Base-by-base conservation (phyloP, 2,797 vertebrate species). In the Xiphophorus birchmanni region DNA sequence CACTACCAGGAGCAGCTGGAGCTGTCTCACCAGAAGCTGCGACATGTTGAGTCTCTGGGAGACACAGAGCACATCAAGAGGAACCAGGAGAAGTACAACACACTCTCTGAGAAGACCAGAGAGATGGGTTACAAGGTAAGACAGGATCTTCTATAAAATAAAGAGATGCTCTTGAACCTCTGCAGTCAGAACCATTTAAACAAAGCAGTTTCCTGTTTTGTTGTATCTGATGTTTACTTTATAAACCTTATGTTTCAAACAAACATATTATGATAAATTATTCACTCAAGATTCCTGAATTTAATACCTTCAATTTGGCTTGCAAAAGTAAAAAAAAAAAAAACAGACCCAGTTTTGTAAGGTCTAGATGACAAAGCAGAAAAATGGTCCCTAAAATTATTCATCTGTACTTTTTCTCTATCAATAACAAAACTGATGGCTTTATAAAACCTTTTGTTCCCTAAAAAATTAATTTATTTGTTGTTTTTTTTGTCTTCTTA, bases 1-100 rank as follows among this genome's bases (percentile, higher is more conserved):
- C 99, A 99, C 89, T 99, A 98, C 89, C 97, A 97, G 95, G 97
- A 99, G 90, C 98, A 99, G 90, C 94, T 99, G 87, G 97, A 99
- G 82, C 95, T 99, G 44, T 99, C 98, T 0, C 98, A 99, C 37
- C 95, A 99, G 93, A 99, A 99, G 85, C 95, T 99, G 87, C 96
- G 91, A 80, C 99, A 99, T 0, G 94, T 98, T 29, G 98, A 98
- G 84, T 90, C 95, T 58, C 89, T 95, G 0, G 98, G 98, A 1
- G 98, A 99, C 89, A 80, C 90, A n/a, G 97, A 98, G 58, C 98
- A 98, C 88, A 94, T 99, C 79, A 93, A 92, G 93, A 97, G 95
- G 82, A 99, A 95, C 93, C 96, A 95, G 91, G 97, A 98, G 73
- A 98, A 98, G 84, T 97, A 98, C 13, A 90, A 96, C 84, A 87